These are phyloP conservation scores for Macrocentrus cingulum DNA, from an alignment of 1,140 invertebrate genomes.

Conservation along the genomic window DNA sequence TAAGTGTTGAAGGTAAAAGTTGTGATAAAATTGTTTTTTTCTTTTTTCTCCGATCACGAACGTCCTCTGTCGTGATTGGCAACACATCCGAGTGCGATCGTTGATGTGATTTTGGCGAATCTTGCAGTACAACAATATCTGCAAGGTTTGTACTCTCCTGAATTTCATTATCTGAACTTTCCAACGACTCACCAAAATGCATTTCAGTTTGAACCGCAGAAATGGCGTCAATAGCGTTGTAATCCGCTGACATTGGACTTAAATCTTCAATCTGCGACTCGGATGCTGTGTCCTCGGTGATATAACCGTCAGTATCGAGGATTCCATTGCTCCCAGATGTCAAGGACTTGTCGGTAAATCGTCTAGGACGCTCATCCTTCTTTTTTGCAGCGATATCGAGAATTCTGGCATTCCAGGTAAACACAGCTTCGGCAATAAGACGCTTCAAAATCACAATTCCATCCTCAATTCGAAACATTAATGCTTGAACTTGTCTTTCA, in stretches of 20 bases:
- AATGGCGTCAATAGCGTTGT: slow-evolving; percentile 53
- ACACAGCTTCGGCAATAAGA: slow-evolving; percentile 66
- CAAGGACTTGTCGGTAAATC: slow-evolving; percentile 43
- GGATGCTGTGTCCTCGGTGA: slow-evolving; percentile 52
- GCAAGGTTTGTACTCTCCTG: slow-evolving; percentile 45
- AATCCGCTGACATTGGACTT: slow-evolving; percentile 54
- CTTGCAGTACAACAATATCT: slow-evolving; percentile 45
- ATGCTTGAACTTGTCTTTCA: slow-evolving; percentile 41
- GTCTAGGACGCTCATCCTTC: slow-evolving; percentile 58
- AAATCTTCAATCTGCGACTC: slow-evolving; percentile 52
- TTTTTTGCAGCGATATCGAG: slow-evolving; percentile 52
- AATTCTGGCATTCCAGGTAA: slow-evolving; percentile 69
- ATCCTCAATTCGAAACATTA: slow-evolving; percentile 62
- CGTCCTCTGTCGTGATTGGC: slow-evolving; percentile 47
- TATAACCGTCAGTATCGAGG: slow-evolving; percentile 47
- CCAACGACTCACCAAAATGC: slow-evolving; percentile 31
- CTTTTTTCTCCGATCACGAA: slow-evolving; percentile 63
- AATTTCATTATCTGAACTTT: slow-evolving; percentile 46
- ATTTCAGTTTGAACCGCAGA: slow-evolving; percentile 35
- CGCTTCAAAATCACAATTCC: slow-evolving; percentile 66
- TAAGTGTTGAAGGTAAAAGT: slow-evolving; percentile 62
- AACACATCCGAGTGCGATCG: slow-evolving; percentile 55
- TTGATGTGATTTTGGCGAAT: slow-evolving; percentile 53
- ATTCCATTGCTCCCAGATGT: slow-evolving; percentile 33
- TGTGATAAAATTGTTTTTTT: slow-evolving; percentile 74